Percentiles rank a stretch among this genome's conserved stretches.
phyloP scores from a whole-genome alignment of 2,113 vertebrate genomes.

The Thamnaconus septentrionalis region DNA sequence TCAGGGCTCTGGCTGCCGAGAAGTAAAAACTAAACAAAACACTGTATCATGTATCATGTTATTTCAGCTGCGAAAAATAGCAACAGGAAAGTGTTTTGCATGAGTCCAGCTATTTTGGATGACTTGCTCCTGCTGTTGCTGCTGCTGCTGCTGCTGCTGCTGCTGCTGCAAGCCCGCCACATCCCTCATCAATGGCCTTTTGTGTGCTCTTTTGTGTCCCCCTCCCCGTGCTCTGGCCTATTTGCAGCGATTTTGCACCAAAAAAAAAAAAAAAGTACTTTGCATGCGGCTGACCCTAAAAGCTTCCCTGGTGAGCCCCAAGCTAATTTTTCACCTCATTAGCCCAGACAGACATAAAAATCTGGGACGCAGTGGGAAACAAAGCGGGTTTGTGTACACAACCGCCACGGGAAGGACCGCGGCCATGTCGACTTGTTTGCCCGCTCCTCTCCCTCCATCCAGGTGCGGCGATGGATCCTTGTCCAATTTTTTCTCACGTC shows the following conservation, averaged over 20 bases:
- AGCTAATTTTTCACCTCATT: conserved; percentile 69
- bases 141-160: too few species aligned
- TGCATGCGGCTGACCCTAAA: conserved; percentile 50
- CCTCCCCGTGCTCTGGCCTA: conserved; percentile 5
- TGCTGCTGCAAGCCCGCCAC: too few species aligned
- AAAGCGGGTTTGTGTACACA: conserved; percentile 42
- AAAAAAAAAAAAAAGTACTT: conserved; percentile 18
- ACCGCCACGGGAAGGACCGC: conserved; percentile 12
- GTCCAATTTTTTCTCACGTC: too few species aligned
- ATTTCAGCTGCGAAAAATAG: too few species aligned
- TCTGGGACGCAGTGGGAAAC: conserved; percentile 53
- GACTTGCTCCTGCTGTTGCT: too few species aligned
- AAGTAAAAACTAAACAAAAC: too few species aligned
- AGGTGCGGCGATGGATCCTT: conserved; percentile 21
- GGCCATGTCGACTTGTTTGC: conserved; percentile 1
- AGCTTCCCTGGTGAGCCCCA: conserved; percentile 49
- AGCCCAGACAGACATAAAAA: conserved; percentile 50
- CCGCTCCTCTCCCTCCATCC: too few species aligned
- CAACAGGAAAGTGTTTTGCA: too few species aligned
- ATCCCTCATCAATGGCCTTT: conserved; percentile 1
- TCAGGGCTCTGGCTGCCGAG: too few species aligned
- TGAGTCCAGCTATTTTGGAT: too few species aligned
- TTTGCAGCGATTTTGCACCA: conserved; percentile 36
- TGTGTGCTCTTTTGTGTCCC: conserved; percentile 2
- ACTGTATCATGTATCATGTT: too few species aligned